Percentiles rank a stretch among this genome's conserved stretches.
These are phyloP conservation scores for Agapornis roseicollis DNA, from an alignment of 2,113 vertebrate genomes.

Conservation along the genomic window DNA sequence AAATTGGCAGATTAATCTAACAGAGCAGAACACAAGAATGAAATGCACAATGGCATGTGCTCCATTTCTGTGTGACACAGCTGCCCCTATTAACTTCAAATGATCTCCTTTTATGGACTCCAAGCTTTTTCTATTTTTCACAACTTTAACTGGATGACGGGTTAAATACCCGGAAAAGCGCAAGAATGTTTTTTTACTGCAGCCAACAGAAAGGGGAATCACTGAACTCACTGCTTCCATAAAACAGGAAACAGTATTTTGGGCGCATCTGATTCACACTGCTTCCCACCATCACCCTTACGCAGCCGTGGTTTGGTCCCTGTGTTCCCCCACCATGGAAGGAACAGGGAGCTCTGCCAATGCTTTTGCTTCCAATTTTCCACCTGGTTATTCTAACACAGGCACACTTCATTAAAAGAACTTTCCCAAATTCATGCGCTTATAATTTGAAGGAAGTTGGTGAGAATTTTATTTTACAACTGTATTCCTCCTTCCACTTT, in stretches of 20 bases:
- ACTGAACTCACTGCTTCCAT: neutral
- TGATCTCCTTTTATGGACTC: constrained; percentile 62
- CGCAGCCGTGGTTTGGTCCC: neutral
- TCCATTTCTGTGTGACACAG: neutral
- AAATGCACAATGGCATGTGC: neutral
- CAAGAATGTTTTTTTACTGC: constrained; percentile 32
- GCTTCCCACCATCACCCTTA: neutral
- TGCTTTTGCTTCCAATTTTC: neutral
- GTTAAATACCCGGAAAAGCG: constrained; percentile 49
- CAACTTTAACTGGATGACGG: constrained; percentile 23
- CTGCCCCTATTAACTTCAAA: constrained; percentile 46
- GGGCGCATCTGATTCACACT: neutral
- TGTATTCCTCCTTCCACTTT: neutral
- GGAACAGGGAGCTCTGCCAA: neutral
- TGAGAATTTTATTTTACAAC: neutral
- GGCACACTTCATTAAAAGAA: neutral
- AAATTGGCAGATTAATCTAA: constrained; percentile 54
- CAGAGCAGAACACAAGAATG: neutral
- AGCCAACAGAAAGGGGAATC: neutral
- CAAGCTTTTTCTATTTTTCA: constrained; percentile 39
- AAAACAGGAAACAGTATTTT: constrained; percentile 36
- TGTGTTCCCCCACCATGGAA: neutral
- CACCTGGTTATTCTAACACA: neutral
- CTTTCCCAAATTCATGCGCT: neutral
- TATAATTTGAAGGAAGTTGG: neutral